Evolutionary conservation across 1,140 invertebrate species (phyloP).

Genomic region (Trichonephila inaurata): DNA sequence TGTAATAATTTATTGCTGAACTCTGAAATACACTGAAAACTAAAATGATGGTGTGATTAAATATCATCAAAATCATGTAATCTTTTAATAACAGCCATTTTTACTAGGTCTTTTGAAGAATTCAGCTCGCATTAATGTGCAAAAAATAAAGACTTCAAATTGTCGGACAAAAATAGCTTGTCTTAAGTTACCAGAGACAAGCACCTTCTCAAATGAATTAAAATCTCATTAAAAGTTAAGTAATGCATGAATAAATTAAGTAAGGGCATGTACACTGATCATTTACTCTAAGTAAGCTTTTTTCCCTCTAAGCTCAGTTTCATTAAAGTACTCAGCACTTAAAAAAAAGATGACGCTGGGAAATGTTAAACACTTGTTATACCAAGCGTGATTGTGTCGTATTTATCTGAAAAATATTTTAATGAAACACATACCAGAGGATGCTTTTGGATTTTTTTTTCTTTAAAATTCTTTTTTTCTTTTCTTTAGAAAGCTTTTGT

Average conservation of each 20-base stretch:
- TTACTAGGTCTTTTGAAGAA: too few relatives aligned
- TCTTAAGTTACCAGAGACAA: neutral
- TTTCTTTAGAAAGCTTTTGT: too few relatives aligned
- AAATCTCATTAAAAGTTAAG: slow-evolving; percentile 21
- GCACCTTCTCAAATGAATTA: neutral
- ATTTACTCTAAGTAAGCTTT: neutral
- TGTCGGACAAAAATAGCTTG: neutral
- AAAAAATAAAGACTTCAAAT: neutral
- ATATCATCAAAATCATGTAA: too few relatives aligned
- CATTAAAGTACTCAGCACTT: neutral
- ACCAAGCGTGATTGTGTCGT: neutral
- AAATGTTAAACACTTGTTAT: neutral
- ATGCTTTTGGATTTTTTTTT: neutral
- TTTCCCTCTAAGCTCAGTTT: neutral
- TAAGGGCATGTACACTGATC: neutral
- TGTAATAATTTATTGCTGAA: too few relatives aligned
- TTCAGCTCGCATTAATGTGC: too few relatives aligned
- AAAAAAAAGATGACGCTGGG: neutral
- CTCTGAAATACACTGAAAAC: too few relatives aligned
- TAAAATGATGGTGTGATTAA: too few relatives aligned
- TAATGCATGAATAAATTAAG: neutral
- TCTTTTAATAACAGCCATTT: too few relatives aligned
- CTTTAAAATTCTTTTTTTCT: too few relatives aligned
- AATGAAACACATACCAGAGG: neutral
- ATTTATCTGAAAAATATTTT: neutral